Evolutionary conservation across 2,113 vertebrate species (phyloP), one percentile per base, ranked within the genome.

Genomic region (Nibea albiflora): DNA sequence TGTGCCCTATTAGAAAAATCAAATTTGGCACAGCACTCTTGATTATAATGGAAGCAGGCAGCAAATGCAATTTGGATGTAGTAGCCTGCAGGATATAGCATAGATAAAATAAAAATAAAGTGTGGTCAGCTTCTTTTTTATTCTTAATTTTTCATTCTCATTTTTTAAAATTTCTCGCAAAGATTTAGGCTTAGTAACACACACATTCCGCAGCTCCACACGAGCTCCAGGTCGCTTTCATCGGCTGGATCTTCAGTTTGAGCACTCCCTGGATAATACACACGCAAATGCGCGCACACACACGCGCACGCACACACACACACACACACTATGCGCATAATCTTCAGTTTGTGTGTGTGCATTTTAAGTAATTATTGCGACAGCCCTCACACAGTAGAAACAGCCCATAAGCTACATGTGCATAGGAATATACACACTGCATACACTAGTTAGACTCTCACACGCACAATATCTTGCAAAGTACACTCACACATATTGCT

Each of bases 211-310:
- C 68, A 63, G 42, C 53, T 71, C 67, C 56, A 89, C 85, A 46
- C 11, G 14, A 3, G 44, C 86, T 90, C 78, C 78, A 87, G 78
- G 87, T 87, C 89, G 77, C 80, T 86, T 87, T 89, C 85, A 84
- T 85, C 80, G 80, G 83, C 80, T 81, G 76, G 75, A 86, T 82
- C 78, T 84, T 91, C 83, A 87, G 77, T 52, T 22, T 85, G 85
- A 86, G 76, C 58, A 83, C 83, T 84, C 81, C 76, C 81, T 77
- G 56, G 81, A 85, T 77, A 77, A 79, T 42, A 54, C 52, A 54
- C 68, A 44, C 72, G 63, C 14, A 50, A 61, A n/a, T 62, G 66
- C 39, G 24, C 49, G 64, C 54, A 56, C 61, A 44, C 22, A 58
- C 63, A 46, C 49, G 69, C 54, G 62, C 54, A 69, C 54, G 56